Conservation (phyloP, 2,797 vertebrate species). For the Tapirus indicus region DNA sequence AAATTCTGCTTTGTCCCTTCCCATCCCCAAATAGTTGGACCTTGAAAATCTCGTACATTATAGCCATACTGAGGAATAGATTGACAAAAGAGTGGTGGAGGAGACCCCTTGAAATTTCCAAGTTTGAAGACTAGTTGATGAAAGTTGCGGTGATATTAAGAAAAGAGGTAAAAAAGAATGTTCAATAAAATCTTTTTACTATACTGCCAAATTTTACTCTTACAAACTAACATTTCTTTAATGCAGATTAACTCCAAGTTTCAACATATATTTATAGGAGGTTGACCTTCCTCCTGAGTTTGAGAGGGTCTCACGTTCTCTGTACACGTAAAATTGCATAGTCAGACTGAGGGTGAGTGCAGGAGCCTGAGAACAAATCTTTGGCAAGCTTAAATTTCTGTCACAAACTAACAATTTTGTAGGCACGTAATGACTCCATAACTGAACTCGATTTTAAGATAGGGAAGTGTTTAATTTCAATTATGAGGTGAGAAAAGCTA, state of each 20-base stretch:
- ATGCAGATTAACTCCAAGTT: not conserved
- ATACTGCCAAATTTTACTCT: not conserved
- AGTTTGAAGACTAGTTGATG: not conserved
- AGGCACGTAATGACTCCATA: not conserved
- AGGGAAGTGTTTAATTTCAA: constrained; percentile 51
- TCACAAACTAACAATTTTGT: not conserved
- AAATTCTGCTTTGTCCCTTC: constrained; percentile 83
- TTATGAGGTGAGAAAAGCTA: constrained; percentile 41
- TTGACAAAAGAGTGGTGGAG: not conserved
- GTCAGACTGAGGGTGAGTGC: not conserved
- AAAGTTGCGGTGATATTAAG: not conserved
- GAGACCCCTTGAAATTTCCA: not conserved
- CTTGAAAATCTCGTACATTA: constrained; percentile 36
- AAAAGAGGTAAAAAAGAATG: not conserved
- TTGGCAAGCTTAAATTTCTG: not conserved
- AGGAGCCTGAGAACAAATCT: not conserved
- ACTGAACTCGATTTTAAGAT: constrained; percentile 48
- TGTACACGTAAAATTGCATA: not conserved
- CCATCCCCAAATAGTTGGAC: constrained; percentile 46
- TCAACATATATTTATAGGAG: not conserved
- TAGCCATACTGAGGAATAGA: not conserved
- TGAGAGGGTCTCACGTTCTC: not conserved
- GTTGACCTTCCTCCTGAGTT: not conserved
- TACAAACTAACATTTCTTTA: not conserved
- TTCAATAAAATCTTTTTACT: not conserved